Evolutionary conservation across 2,888 invertebrate species (phyloP).

Genomic region (Tiliacea citrago): DNA sequence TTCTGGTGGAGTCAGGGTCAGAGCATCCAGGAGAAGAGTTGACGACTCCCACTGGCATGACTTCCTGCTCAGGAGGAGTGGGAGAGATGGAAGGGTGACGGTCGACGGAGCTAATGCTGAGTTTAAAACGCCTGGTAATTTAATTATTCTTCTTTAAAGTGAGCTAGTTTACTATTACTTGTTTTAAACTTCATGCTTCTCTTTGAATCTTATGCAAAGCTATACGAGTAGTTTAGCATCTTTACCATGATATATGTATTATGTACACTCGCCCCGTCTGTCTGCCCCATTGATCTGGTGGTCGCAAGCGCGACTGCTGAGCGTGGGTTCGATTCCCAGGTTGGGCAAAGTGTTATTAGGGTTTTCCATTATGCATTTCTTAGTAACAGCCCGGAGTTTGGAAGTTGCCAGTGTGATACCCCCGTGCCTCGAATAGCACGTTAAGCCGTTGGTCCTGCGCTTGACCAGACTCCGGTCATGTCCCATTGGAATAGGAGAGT

Average conservation of each 20-base stretch:
- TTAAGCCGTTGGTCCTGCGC: no score
- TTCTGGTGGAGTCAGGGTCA: conserved; percentile 96
- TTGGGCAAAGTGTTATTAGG: no score
- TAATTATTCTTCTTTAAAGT: background rate
- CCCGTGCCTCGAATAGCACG: no score
- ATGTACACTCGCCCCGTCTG: no score
- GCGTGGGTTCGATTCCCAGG: no score
- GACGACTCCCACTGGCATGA: conserved; percentile 99
- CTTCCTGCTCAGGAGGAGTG: conserved; percentile 95
- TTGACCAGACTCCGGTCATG: no score
- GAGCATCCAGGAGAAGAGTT: conserved; percentile 95
- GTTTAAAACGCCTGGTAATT: conserved; percentile 95
- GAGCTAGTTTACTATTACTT: background rate
- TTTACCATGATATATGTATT: background rate
- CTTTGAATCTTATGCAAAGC: background rate
- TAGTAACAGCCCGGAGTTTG: no score
- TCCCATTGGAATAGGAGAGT: no score
- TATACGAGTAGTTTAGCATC: background rate
- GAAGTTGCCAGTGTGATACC: no score
- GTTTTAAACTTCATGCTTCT: background rate
- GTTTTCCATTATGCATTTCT: no score
- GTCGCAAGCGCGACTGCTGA: no score
- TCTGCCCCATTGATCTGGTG: no score
- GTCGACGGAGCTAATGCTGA: conserved; percentile 97
- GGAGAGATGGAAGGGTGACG: conserved; percentile 96